Evolutionary conservation across 2,113 vertebrate genomes (phyloP), one percentile per base, ranked within the genome.

Genomic region (Cichladusa arquata): DNA sequence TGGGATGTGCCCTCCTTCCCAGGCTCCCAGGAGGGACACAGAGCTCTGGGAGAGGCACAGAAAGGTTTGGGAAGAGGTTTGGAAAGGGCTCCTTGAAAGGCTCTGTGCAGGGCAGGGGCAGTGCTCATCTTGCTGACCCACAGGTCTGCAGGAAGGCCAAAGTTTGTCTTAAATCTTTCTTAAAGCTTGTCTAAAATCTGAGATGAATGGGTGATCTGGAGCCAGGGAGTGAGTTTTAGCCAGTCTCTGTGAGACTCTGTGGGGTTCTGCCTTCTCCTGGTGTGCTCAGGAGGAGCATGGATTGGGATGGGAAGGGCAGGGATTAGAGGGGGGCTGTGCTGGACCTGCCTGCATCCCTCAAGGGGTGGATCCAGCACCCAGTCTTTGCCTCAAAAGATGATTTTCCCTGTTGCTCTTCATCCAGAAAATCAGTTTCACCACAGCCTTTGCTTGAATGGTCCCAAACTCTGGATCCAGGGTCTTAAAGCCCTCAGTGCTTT

Each of bases 111-210:
- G 77, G 34, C 84, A 84, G 56, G 62, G 31, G 50, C 58, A 73
- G 29, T 0, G 8, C 58, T 94, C 0, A 0, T 34, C 56, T 12
- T 6, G 5, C 50, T 3, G 4, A 36, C 12, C 54, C 25, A 8
- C 33, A 24, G 47, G 26, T 67, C 82, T 12, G 1, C 16, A 26
- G 58, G 61, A 86, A 87, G 24, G 14, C 25, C 22, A 19, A 53
- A 76, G 31, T 7, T 71, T 51, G 20, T 36, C 12, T 1, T 57
- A 24, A 33, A 14, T 51, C 24, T 56, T 56, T 28, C 5, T 1
- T 61, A 33, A 36, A 20, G 19, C 14, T 69, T 50, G 19, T 44
- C 40, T 71, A 14, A 26, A 33, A 60, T 58, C n/a, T 74, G 65
- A 64, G 26, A 34, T 40, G 22, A 60, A 44, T 54, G 70, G 38